These are phyloP conservation scores for Andrena flavipes DNA, from an alignment of 2,888 invertebrate species.

Conservation along the genomic window DNA sequence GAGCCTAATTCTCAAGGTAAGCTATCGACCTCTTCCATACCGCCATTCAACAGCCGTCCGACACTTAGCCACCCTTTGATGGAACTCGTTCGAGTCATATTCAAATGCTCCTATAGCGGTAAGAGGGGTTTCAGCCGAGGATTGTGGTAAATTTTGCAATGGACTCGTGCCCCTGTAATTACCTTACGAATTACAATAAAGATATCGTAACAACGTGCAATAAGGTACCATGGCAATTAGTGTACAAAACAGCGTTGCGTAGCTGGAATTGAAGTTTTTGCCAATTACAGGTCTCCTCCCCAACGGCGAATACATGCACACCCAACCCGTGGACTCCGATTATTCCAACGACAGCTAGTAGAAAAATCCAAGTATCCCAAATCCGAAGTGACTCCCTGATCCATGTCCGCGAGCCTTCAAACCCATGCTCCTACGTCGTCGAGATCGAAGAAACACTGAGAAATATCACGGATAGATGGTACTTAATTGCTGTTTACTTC, in stretches of 20 bases:
- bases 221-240: too few relatives aligned
- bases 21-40: slow-evolving; percentile 18
- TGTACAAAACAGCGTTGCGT: not conserved
- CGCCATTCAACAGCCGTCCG: not conserved
- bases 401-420: slow-evolving; percentile 1
- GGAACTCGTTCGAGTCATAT: too few relatives aligned
- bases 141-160: too few relatives aligned
- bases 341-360: slow-evolving; percentile 21
- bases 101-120: too few relatives aligned
- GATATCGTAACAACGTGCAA: too few relatives aligned
- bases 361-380: slow-evolving; percentile 19
- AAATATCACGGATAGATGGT: slow-evolving; percentile 13
- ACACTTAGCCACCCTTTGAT: not conserved
- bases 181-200: too few relatives aligned
- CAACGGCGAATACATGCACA: slow-evolving; percentile 80
- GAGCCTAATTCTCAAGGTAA: slow-evolving; percentile 99
- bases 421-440: not conserved
- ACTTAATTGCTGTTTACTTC: slow-evolving; percentile 22
- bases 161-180: too few relatives aligned
- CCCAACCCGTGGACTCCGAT: slow-evolving; percentile 71
- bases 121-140: too few relatives aligned
- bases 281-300: slow-evolving; percentile 78
- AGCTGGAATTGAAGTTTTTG: not conserved
- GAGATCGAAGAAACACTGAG: not conserved
- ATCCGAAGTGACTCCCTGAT: slow-evolving; percentile 33